phyloP scores from a whole-genome alignment of 2,888 invertebrate species.

The Holacanthella duospinosa region DNA sequence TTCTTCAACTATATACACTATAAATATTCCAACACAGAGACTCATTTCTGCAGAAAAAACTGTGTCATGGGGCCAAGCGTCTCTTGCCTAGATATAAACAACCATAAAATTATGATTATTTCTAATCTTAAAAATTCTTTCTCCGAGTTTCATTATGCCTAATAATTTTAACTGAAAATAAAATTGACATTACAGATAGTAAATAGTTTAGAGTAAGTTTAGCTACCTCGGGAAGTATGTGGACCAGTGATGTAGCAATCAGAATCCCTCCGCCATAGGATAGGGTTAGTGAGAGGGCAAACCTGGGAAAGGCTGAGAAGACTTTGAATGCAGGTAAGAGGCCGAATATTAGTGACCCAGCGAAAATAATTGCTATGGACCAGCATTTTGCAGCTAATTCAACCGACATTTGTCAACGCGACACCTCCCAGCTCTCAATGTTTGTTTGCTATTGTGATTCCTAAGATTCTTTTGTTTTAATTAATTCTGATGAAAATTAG shows the following conservation, averaged over 20 bases:
- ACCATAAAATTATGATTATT: neutral
- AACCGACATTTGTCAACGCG: conserved; percentile 31
- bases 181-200: no score
- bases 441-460: no score
- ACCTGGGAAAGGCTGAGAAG: conserved; percentile 34
- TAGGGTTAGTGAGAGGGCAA: conserved; percentile 53
- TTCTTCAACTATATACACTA: conserved; percentile 36
- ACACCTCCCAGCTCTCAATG: no score
- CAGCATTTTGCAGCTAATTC: conserved; percentile 33
- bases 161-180: no score
- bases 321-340: conserved; percentile 36
- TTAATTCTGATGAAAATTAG: no score
- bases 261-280: conserved; percentile 74
- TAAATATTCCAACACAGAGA: conserved; percentile 34
- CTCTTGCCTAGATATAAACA: conserved; percentile 23
- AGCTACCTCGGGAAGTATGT: conserved; percentile 66
- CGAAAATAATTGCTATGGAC: conserved; percentile 34
- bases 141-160: no score
- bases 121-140: no score
- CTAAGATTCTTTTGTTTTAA: no score
- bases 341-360: conserved; percentile 36
- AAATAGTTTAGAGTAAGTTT: neutral
- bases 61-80: conserved; percentile 29
- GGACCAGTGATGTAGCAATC: conserved; percentile 62
- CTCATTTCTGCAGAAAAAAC: conserved; percentile 35